Evolutionary conservation across 2,888 invertebrate genomes (phyloP).

Genomic region (Iphiclides podalirius): DNA sequence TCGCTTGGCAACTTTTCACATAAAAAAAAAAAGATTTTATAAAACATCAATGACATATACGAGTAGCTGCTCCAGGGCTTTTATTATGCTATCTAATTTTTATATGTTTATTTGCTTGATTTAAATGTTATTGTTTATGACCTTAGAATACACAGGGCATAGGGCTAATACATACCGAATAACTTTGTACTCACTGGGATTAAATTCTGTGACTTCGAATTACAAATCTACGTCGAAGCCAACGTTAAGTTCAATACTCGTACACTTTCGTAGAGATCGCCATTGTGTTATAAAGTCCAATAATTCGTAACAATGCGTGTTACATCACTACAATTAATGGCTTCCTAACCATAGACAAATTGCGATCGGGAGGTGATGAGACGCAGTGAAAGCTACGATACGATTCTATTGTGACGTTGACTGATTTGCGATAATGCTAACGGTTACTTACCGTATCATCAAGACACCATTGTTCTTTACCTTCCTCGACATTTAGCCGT

Average conservation of each 20-base stretch:
- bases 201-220: too few species aligned
- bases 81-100: too few species aligned
- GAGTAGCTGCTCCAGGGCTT: too few species aligned
- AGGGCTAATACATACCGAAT: too few species aligned
- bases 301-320: constrained; percentile 35
- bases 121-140: too few species aligned
- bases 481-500: constrained; percentile 41
- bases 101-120: too few species aligned
- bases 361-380: constrained; percentile 42
- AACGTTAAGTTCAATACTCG: neutral
- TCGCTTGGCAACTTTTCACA: too few species aligned
- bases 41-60: too few species aligned
- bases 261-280: neutral
- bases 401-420: constrained; percentile 63
- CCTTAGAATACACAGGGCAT: too few species aligned
- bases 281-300: constrained; percentile 17
- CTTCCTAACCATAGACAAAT: constrained; percentile 54
- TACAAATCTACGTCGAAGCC: too few species aligned
- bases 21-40: too few species aligned
- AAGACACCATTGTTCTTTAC: constrained; percentile 56
- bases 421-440: constrained; percentile 57
- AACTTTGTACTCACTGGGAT: too few species aligned
- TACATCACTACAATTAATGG: constrained; percentile 46
- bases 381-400: constrained; percentile 55
- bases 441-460: constrained; percentile 52